Evolutionary conservation across 35 echinoderm and acorn worm genomes (phyloP), one percentile per base, ranked within the genome.

Genomic region (Eucidaris tribuloides): DNA sequence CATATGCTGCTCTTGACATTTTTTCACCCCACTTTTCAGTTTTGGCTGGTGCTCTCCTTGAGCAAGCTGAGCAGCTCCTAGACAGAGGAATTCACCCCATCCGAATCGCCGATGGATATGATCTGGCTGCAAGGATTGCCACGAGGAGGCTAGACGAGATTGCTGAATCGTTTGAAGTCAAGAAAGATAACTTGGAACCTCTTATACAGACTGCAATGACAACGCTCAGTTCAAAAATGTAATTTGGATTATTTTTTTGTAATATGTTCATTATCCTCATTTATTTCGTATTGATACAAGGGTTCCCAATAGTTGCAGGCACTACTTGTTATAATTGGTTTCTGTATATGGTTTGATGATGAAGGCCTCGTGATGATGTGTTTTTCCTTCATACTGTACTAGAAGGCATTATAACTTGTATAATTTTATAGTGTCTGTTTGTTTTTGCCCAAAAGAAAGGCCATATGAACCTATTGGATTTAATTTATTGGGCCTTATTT

Each of bases 161-260:
- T 40, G 91, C 86, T 45, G 95, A 98, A 29, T 61, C 57, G 55
- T 98, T 92, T 76, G 86, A 85, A 40, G 91, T 98, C 32, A 82
- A 41, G 42, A 71, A 81, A 46, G 83, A 92, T 45, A 89, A 98
- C 81, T 52, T 93, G n/a, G 95, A 93, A 49, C 86, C 95, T 9
- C 89, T 98, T 2, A 83, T 98, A 35, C 62, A 90, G 60, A 93
- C 87, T 42, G 95, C 95, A 13, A 98, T 93, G 95, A 98, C 95
- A 56, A 93, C 95, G 56, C 79, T 98, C 38, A 86, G 95, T 44
- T 97, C 94, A 28, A 97, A 97, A 92, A 97, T 97, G 94, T 97
- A 79, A 92, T 84, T 91, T 19, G 82, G 14, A 3, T 64, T 7
- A 34, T 32, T 28, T 1, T 0, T 31, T 64, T n/a, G n/a, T 17